Conservation (phyloP, 1,140 invertebrate genomes). For the Hypothenemus hampei region DNA sequence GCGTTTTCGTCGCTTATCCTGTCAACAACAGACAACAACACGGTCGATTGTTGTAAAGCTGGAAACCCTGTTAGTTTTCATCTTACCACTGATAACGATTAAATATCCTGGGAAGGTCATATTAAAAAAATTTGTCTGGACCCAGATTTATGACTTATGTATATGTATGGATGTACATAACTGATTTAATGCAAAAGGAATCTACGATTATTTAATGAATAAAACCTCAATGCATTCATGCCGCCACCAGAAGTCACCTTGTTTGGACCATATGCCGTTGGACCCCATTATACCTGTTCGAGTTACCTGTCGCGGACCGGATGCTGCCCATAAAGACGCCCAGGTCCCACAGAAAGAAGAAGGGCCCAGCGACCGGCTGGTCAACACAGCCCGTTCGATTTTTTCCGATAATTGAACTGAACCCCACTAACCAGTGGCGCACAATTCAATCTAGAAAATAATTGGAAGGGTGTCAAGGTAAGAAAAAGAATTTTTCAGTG, state of each 20-base stretch:
- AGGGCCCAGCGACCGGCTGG: slow-evolving; percentile 9
- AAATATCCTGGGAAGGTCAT: slow-evolving; percentile 19
- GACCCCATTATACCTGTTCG: slow-evolving; percentile 22
- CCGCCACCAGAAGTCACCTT: slow-evolving; percentile 18
- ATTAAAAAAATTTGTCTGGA: too few species aligned
- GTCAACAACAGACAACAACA: slow-evolving; percentile 18
- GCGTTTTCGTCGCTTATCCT: slow-evolving; percentile 15
- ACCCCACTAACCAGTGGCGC: slow-evolving; percentile 14
- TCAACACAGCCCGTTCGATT: slow-evolving; percentile 11
- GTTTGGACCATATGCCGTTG: slow-evolving; percentile 19
- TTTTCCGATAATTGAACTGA: slow-evolving; percentile 20
- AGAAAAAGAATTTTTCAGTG: too few species aligned
- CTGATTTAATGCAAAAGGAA: too few species aligned
- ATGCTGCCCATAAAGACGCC: slow-evolving; percentile 21
- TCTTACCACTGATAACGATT: slow-evolving; percentile 9
- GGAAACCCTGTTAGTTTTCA: slow-evolving; percentile 12
- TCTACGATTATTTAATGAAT: slow-evolving; percentile 1
- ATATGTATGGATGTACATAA: too few species aligned
- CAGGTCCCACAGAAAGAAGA: slow-evolving; percentile 2
- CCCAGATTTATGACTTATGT: too few species aligned
- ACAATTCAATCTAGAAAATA: too few species aligned
- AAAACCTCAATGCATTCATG: slow-evolving; percentile 14
- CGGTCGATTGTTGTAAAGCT: slow-evolving; percentile 10
- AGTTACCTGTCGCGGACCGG: slow-evolving; percentile 21
- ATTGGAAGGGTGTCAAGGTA: too few species aligned